Evolutionary conservation across 2,888 invertebrate species (phyloP).

Genomic region (Anaspis maculata): DNA sequence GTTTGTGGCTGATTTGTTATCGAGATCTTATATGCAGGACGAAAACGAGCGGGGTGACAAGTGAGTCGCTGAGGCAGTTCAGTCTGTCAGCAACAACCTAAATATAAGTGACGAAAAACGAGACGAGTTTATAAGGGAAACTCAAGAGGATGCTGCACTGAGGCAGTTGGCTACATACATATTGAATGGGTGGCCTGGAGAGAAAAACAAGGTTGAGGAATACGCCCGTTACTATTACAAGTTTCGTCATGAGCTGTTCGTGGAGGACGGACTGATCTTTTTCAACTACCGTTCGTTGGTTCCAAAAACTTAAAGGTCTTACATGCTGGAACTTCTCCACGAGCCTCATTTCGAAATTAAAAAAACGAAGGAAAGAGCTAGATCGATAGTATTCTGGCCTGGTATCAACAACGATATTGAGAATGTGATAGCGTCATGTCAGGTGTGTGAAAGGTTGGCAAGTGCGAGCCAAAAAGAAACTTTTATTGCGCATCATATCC

Average conservation of each 20-base stretch:
- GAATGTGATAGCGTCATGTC: background rate
- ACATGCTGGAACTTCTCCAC: background rate
- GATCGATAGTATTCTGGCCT: background rate
- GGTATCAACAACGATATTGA: background rate
- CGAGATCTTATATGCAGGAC: background rate
- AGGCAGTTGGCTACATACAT: background rate
- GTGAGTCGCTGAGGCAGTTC: background rate
- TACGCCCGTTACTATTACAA: background rate
- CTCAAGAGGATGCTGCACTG: background rate
- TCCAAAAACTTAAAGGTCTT: background rate
- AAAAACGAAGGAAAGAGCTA: background rate
- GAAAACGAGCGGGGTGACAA: background rate
- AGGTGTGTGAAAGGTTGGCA: background rate
- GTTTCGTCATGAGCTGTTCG: background rate
- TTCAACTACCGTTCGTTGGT: background rate
- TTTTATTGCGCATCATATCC: background rate
- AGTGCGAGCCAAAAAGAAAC: background rate
- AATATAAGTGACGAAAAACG: background rate
- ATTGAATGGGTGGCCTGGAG: background rate
- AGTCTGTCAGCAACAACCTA: background rate
- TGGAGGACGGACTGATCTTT: background rate
- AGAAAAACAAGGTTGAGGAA: background rate
- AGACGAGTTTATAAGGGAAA: background rate
- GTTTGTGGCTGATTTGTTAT: background rate
- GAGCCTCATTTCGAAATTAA: background rate